Percentiles rank a stretch among this genome's conserved stretches.
Conservation (phyloP, 2,113 vertebrate species). For the Macaca nemestrina region DNA sequence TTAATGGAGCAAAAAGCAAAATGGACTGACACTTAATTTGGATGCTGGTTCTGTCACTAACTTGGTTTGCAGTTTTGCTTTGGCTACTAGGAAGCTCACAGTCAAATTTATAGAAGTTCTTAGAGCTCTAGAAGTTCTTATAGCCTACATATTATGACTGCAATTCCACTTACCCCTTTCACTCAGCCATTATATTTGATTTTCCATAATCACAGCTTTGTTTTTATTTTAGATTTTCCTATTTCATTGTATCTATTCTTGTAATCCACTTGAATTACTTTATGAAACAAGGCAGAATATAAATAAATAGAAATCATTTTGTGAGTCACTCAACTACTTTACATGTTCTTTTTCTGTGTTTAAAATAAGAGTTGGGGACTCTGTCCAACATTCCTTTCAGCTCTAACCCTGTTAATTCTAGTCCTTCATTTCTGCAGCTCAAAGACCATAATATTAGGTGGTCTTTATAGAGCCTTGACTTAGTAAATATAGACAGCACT, state of each 20-base stretch:
- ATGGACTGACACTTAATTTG: background rate
- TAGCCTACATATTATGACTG: background rate
- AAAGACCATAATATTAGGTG: background rate
- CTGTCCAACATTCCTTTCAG: background rate
- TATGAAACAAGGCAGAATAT: background rate
- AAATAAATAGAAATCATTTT: conserved; percentile 48
- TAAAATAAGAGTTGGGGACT: conserved; percentile 14
- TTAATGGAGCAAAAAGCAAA: background rate
- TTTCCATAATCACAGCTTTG: background rate
- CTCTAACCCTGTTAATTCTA: background rate
- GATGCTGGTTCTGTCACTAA: background rate
- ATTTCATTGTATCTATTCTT: conserved; percentile 22
- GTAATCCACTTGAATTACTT: conserved; percentile 43
- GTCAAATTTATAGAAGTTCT: background rate
- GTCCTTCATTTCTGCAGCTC: conserved; percentile 18
- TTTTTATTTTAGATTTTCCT: conserved; percentile 41
- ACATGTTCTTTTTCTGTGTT: background rate
- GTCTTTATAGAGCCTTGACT: background rate
- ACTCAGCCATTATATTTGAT: conserved; percentile 20
- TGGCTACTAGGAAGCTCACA: background rate
- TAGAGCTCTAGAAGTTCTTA: background rate
- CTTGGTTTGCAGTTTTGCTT: background rate
- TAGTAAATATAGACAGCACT: background rate
- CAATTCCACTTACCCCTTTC: background rate
- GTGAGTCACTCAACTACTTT: background rate